Evolutionary conservation across 1,140 invertebrate species (phyloP), one percentile per base, ranked within the genome.

Genomic region (Ladona fulva): DNA sequence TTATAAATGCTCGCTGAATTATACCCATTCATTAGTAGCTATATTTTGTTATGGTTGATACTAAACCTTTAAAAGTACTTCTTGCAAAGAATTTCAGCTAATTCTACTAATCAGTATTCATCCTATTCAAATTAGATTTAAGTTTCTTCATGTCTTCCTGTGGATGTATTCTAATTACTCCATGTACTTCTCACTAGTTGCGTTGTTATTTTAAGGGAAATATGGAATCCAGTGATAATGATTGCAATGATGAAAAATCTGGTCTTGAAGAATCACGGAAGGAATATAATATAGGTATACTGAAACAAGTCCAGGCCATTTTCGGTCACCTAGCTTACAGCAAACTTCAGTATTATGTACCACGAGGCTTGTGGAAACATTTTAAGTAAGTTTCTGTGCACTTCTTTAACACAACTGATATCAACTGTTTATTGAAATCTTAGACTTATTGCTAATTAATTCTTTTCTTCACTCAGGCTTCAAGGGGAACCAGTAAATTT

Each of bases 241-340:
- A 89, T 59, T 86, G 85, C 10, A 85, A 87, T 74, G 87, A 88
- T 78, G 86, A 88, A 78, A 86, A 87, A 42, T 80, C 81, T 74
- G 84, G 83, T 81, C 77, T 85, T 0, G 87, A 89, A 66, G 87
- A 89, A 79, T 85, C 86, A 16, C 85, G 91, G 44, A 94, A 94
- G 82, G 95, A 97, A 81, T 99, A 99, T 84, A 97, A 99, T 84
- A 91, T 98, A 74, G 94, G 94, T 24, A 97, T 99, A 81, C 86
- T 99, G 24, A 97, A 97, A 86, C 96, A 99, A 87, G 93, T 99
- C 74, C 97, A 99, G 87, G 94, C 95, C 10, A 99, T 99, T 84
- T 99, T 99, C 86, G 97, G 96, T 75, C 96, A 99, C 88, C 88
- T 99, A 81, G 95, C 96, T 74, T 95, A 95, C 83, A 97, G 95